Conservation (phyloP, 2,888 invertebrate species). For the Bugula neritina region DNA sequence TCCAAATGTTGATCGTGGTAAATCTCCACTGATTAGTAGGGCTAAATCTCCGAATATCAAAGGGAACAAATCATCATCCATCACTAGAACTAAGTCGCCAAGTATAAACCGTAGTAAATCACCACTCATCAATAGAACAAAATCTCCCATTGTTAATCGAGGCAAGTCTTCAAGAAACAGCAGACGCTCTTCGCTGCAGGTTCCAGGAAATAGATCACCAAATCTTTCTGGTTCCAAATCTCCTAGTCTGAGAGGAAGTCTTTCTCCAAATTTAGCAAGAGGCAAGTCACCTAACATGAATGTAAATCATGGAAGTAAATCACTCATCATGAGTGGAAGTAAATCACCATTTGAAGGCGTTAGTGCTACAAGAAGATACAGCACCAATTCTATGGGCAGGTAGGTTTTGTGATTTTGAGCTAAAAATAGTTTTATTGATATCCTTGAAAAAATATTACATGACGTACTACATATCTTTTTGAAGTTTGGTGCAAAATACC, state of each 20-base stretch:
- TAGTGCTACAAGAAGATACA: background rate
- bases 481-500: too few species aligned
- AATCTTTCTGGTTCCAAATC: background rate
- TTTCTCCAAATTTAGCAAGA: background rate
- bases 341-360: too few species aligned
- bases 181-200: background rate
- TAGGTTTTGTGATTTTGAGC: too few species aligned
- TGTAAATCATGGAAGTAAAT: too few species aligned
- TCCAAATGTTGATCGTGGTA: background rate
- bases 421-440: too few species aligned
- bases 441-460: too few species aligned
- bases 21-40: background rate
- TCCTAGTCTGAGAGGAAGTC: background rate
- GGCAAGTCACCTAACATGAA: background rate
- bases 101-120: background rate
- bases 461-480: too few species aligned
- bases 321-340: background rate
- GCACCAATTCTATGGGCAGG: background rate
- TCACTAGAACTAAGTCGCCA: background rate
- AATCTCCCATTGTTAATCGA: background rate
- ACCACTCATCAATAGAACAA: background rate
- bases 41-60: background rate
- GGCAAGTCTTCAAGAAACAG: background rate
- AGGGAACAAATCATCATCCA: background rate
- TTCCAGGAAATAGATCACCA: background rate